Evolutionary conservation across 53 echinoderm and acorn worm species (phyloP), one percentile per base, ranked within the genome.

Genomic region (Stichopus horrens): DNA sequence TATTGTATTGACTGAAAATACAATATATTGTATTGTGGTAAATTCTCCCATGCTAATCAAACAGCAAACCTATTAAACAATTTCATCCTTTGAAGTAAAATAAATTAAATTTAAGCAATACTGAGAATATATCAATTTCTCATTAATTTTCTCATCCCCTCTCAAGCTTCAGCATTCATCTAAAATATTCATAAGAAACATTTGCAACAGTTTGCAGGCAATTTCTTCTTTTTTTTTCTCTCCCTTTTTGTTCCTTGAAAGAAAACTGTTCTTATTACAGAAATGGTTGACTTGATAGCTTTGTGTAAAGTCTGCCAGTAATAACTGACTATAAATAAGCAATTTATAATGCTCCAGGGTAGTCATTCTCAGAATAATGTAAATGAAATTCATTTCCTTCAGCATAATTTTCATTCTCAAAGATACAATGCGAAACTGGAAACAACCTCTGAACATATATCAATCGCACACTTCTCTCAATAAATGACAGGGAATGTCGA

Each of bases 311-410:
- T 71, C 71, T 16, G 71, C 18, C 71, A 71, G 16, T 58, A 56
- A 81, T 23, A 23, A 55, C 81, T 58, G 81, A 81, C 56, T 56
- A 56, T 81, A 81, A 56, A 58, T 56, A 81, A 57, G 81, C 81
- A 81, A 81, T 81, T 81, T 56, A 56, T 81, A 57, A 81, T 81
- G 81, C 81, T 81, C 81, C 21, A 81, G 81, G 81, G 57, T 81
- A 81, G 20, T 21, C 19, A 53, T 81, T 81, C 21, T 81, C 22
- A 21, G 21, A 76, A 71, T 71, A 71, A 71, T 71, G 71, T 18
- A 88, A 77, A 86, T 86, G 73, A 86, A 86, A 86, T 86, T 86
- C 19, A 86, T 63, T 68, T 73, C 73, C 37, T 86, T 86, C 73
- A 68, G 51, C 86, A 51, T 52, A 8, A 67, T 22, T n/a, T 37